A percentile compares a stretch with the other conserved stretches of the same genome.
Evolutionary conservation across 1,140 invertebrate genomes (phyloP).

Genomic region (Gerris buenoi): DNA sequence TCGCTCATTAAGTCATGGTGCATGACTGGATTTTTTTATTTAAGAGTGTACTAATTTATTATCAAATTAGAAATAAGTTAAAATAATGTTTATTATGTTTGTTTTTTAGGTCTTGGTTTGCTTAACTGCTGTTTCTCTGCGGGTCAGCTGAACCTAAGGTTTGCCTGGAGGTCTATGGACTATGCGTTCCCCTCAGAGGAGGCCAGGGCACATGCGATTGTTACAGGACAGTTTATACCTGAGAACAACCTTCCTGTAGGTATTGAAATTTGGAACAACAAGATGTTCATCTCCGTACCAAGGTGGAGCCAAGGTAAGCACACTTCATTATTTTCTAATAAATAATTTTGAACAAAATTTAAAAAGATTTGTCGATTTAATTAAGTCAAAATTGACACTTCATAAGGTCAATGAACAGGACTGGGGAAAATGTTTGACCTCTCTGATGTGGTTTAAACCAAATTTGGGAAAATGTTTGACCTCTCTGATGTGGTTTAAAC

Average conservation of each 20-base stretch:
- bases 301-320: constrained; percentile 37
- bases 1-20: no score
- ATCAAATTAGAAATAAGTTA: background rate
- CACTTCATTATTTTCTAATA: no score
- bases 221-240: constrained; percentile 45
- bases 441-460: no score
- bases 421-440: no score
- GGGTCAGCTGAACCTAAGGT: constrained; percentile 42
- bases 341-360: no score
- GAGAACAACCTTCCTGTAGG: constrained; percentile 62
- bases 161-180: constrained; percentile 56
- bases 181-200: constrained; percentile 48
- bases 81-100: constrained; percentile 2
- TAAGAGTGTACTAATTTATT: no score
- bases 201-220: constrained; percentile 42
- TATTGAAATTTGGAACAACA: constrained; percentile 58
- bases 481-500: no score
- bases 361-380: no score
- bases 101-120: constrained; percentile 2
- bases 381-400: no score
- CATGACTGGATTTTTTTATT: no score
- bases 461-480: no score
- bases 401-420: no score
- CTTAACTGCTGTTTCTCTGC: background rate
- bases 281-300: constrained; percentile 59